Conservation (phyloP, 2,113 vertebrate genomes). For the Microtus oregoni region DNA sequence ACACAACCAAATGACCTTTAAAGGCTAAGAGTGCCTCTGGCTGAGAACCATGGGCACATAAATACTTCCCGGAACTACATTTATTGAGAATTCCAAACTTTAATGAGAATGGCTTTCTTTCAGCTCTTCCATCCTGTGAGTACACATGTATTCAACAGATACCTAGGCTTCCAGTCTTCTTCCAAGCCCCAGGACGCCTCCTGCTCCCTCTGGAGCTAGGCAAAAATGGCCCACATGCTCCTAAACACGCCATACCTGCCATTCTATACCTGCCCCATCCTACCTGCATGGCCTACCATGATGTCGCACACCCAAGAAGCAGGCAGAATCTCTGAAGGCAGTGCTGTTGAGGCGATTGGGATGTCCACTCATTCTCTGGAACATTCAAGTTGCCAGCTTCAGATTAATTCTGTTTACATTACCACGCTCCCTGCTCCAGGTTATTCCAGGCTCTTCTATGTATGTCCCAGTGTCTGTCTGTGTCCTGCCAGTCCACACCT, state of each 20-base stretch:
- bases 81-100: neutral
- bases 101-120: neutral
- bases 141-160: neutral
- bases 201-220: neutral
- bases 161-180: neutral
- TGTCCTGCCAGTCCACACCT: neutral
- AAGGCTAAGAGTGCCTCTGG: neutral
- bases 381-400: neutral
- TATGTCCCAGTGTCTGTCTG: neutral
- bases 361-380: neutral
- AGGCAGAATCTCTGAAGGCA: neutral
- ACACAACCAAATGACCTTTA: neutral
- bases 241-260: fast-evolving
- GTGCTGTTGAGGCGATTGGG: fast-evolving
- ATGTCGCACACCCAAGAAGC: neutral
- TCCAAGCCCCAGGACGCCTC: neutral
- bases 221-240: neutral
- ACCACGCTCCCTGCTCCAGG: neutral
- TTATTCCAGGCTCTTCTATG: neutral
- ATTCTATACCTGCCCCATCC: neutral
- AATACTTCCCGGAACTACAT: neutral
- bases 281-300: neutral
- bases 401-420: neutral
- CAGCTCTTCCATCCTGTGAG: neutral
- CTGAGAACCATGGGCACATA: neutral